Evolutionary conservation across 2,113 vertebrate species (phyloP).

Genomic region (Rhinopomastus cyanomelas): DNA sequence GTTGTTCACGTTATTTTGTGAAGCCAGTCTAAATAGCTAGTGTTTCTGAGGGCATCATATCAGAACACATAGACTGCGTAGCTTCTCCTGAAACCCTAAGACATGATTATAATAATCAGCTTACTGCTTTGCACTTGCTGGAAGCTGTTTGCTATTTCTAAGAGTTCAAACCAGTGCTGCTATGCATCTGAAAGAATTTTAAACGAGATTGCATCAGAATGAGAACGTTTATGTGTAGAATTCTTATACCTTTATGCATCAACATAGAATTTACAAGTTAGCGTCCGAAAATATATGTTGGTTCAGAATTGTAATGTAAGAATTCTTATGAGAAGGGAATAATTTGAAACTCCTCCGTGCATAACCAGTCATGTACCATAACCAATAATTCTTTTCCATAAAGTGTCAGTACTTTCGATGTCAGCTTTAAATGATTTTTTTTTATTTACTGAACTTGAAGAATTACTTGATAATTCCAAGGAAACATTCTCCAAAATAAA

Average conservation of each 20-base stretch:
- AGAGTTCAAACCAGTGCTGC: neutral
- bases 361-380: neutral
- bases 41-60: conserved; percentile 26
- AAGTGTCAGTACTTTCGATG: neutral
- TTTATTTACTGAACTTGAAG: neutral
- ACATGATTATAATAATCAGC: conserved; percentile 38
- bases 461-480: neutral
- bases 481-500: neutral
- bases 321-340: neutral
- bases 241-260: neutral
- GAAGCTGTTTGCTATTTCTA: conserved; percentile 46
- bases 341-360: neutral
- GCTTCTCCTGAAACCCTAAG: conserved; percentile 3
- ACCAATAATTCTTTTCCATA: rapidly evolving
- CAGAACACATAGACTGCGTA: neutral
- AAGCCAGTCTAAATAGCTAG: neutral
- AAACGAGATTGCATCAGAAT: neutral
- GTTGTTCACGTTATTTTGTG: conserved; percentile 15
- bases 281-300: neutral
- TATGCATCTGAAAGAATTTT: neutral
- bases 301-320: neutral
- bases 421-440: neutral
- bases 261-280: neutral
- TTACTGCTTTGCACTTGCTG: conserved; percentile 44
- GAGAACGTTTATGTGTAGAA: neutral